Evolutionary conservation across 2,797 vertebrate species (phyloP).

Genomic region (Oreochromis mossambicus): DNA sequence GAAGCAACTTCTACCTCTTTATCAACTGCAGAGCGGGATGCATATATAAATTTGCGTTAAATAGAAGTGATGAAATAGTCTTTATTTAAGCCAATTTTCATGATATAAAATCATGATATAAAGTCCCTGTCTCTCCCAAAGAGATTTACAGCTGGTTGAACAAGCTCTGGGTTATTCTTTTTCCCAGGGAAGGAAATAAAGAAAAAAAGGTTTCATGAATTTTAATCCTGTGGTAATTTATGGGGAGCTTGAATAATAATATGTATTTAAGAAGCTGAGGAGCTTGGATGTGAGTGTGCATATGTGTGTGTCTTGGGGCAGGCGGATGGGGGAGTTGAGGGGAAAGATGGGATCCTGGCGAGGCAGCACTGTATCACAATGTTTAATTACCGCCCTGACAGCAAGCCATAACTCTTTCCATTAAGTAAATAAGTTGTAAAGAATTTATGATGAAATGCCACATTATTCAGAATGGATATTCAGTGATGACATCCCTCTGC

Average conservation of each 20-base stretch:
- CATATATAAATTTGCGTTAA: slow-evolving; percentile 27
- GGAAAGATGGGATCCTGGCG: slow-evolving; percentile 73
- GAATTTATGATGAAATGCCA: slow-evolving; percentile 98
- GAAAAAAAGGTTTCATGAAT: slow-evolving; percentile 75
- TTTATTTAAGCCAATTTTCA: slow-evolving; percentile 44
- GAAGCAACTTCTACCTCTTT: slow-evolving; percentile 35
- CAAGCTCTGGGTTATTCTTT: slow-evolving; percentile 52
- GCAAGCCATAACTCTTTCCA: slow-evolving; percentile 91
- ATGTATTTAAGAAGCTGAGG: slow-evolving; percentile 76
- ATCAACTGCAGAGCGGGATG: slow-evolving; percentile 22
- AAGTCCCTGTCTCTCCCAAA: slow-evolving; percentile 37
- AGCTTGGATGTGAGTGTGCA: slow-evolving; percentile 23
- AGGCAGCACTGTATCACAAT: slow-evolving; percentile 87
- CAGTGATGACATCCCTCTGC: slow-evolving; percentile 93
- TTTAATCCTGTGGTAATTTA: slow-evolving; percentile 77
- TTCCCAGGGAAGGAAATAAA: slow-evolving; percentile 62
- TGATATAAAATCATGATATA: slow-evolving; percentile 60
- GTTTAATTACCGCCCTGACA: slow-evolving; percentile 90
- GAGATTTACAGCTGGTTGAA: slow-evolving; percentile 69
- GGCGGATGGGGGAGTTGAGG: slow-evolving; percentile 14
- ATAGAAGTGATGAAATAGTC: slow-evolving; percentile 22
- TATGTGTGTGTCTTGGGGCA: slow-evolving; percentile 10
- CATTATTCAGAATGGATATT: slow-evolving; percentile 93
- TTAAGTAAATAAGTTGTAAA: slow-evolving; percentile 98
- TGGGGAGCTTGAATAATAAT: slow-evolving; percentile 75